Evolutionary conservation across 2,113 vertebrate genomes (phyloP).

Genomic region (Alces alces): DNA sequence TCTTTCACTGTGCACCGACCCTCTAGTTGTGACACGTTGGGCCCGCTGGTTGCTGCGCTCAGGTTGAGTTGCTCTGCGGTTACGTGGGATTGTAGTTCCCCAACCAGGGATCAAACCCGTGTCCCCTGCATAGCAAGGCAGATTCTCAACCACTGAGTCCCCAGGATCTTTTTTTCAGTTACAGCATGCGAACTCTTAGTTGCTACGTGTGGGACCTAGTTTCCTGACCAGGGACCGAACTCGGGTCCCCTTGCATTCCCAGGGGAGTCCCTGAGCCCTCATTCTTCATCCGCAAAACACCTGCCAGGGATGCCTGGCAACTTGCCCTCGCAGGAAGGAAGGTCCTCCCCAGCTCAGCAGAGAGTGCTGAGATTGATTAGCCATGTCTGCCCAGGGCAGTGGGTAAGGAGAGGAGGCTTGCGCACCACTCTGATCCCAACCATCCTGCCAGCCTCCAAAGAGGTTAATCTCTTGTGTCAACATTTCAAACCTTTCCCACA

Average conservation of each 20-base stretch:
- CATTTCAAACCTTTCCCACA: not conserved
- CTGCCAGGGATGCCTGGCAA: not conserved
- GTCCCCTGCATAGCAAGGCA: not conserved
- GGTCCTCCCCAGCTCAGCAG: not conserved
- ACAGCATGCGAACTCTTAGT: not conserved
- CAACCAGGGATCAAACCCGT: not conserved
- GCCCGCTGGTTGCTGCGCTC: not conserved
- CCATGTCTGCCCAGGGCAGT: not conserved
- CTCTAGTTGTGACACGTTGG: not conserved
- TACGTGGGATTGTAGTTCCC: not conserved
- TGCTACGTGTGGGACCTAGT: not conserved
- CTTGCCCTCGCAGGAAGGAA: not conserved
- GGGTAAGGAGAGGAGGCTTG: rapidly evolving
- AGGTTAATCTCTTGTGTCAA: not conserved
- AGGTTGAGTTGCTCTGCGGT: not conserved
- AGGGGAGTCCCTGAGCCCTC: not conserved
- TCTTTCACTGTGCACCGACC: not conserved
- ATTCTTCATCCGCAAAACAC: not conserved
- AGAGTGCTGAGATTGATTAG: slow-evolving; percentile 1
- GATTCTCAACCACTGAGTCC: not conserved
- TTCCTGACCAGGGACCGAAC: not conserved
- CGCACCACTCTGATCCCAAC: not conserved
- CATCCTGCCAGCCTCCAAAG: not conserved
- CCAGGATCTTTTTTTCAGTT: not conserved
- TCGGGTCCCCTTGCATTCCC: not conserved